Conservation (phyloP, 2,797 vertebrate species). For the Selene dorsalis region DNA sequence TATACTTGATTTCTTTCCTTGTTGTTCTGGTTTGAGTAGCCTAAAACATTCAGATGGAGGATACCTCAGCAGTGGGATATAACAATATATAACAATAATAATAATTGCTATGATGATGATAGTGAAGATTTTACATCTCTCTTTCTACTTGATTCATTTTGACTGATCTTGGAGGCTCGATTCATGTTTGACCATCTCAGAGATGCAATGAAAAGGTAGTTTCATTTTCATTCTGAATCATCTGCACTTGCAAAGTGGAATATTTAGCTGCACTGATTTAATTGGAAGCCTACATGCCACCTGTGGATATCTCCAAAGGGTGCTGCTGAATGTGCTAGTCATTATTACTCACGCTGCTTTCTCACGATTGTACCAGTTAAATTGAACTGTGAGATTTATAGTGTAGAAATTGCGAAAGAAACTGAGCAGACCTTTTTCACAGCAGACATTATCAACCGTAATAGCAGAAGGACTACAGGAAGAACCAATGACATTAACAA, state of each 20-base stretch:
- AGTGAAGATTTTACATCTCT: slow-evolving; percentile 3
- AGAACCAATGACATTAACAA: not conserved
- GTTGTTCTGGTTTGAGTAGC: not conserved
- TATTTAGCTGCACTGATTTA: slow-evolving; percentile 45
- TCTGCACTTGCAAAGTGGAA: slow-evolving; percentile 32
- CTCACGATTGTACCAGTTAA: slow-evolving; percentile 18
- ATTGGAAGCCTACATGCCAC: slow-evolving; percentile 49
- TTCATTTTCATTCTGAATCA: slow-evolving; percentile 24
- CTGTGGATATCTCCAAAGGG: slow-evolving; percentile 52
- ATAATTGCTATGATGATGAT: no score
- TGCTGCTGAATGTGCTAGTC: slow-evolving; percentile 35
- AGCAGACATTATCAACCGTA: slow-evolving; percentile 7
- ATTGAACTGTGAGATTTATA: slow-evolving; percentile 2
- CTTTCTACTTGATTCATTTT: slow-evolving; percentile 1
- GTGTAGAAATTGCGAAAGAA: slow-evolving; percentile 1
- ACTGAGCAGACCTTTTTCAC: not conserved
- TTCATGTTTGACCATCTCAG: slow-evolving; percentile 18
- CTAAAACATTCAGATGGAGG: not conserved
- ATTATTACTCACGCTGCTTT: slow-evolving; percentile 52
- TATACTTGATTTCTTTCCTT: not conserved
- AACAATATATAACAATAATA: no score
- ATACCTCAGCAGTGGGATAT: no score
- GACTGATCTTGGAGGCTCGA: slow-evolving; percentile 11
- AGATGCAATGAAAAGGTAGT: slow-evolving; percentile 40
- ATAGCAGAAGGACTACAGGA: not conserved